These are phyloP conservation scores for Pollenia amentaria DNA, from an alignment of 2,888 invertebrate species.

Conservation along the genomic window DNA sequence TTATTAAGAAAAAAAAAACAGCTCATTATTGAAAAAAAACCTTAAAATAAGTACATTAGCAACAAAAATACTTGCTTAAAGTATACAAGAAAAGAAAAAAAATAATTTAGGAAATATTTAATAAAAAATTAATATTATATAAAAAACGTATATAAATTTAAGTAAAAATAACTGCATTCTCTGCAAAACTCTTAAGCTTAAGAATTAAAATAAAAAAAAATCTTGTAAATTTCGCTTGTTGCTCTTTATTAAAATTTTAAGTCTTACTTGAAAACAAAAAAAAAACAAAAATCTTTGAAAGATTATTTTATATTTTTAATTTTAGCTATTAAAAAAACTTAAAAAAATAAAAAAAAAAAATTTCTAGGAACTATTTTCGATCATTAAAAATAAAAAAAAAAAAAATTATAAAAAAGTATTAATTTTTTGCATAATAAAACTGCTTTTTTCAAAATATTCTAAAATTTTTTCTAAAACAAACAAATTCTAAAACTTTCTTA, in stretches of 20 bases:
- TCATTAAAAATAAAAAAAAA: conserved; percentile 65
- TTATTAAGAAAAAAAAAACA: conserved; percentile 67
- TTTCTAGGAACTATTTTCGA: conserved; percentile 74
- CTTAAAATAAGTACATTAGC: conserved; percentile 56
- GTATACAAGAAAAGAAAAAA: conserved; percentile 69
- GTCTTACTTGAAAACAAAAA: conserved; percentile 70
- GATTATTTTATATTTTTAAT: conserved; percentile 79
- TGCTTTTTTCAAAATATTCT: conserved; percentile 58
- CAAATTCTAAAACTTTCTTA: conserved; percentile 48
- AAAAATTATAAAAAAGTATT: conserved; percentile 41
- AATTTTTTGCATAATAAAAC: conserved; percentile 76
- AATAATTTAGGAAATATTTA: conserved; percentile 62
- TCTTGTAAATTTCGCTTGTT: conserved; percentile 82
- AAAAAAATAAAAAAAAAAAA: conserved; percentile 52
- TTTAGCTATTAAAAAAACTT: conserved; percentile 64
- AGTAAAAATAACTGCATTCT: conserved; percentile 70
- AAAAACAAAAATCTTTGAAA: conserved; percentile 79
- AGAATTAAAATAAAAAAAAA: conserved; percentile 66
- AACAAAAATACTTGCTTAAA: conserved; percentile 67
- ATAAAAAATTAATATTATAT: conserved; percentile 66
- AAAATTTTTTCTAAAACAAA: conserved; percentile 46
- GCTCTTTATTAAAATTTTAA: conserved; percentile 79
- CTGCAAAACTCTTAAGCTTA: conserved; percentile 72
- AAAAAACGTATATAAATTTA: conserved; percentile 72
- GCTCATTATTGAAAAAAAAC: conserved; percentile 75